Evolutionary conservation across 2,113 vertebrate genomes (phyloP).

Genomic region (Platysteira castanea): DNA sequence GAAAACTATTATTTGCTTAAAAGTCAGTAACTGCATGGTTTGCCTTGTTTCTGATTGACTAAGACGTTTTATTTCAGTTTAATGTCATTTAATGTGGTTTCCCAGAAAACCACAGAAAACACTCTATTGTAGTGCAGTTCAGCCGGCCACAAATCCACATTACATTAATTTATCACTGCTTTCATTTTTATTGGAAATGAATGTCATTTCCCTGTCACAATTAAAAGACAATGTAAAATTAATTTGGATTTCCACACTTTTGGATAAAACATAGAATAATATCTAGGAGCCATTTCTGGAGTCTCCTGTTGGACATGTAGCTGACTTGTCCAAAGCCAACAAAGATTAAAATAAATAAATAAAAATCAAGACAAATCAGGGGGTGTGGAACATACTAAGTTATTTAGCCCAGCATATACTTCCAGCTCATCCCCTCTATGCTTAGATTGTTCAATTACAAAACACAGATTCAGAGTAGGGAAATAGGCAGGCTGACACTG

Average conservation of each 20-base stretch:
- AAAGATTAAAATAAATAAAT: not conserved
- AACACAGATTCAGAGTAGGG: not conserved
- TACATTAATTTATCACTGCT: not conserved
- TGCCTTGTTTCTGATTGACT: not conserved
- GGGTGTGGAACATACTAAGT: rapidly evolving
- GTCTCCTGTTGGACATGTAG: not conserved
- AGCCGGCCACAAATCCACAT: not conserved
- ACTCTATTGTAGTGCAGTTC: not conserved
- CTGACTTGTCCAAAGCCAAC: not conserved
- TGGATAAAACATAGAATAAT: not conserved
- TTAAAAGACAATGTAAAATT: not conserved
- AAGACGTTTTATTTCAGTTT: slow-evolving; percentile 26
- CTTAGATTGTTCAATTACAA: not conserved
- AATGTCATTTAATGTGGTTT: not conserved
- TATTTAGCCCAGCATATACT: not conserved
- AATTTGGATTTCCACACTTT: not conserved
- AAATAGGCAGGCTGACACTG: not conserved
- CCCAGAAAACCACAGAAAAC: slow-evolving; percentile 13
- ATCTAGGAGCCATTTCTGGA: not conserved
- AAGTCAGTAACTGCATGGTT: not conserved
- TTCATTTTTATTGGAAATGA: not conserved
- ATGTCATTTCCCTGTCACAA: not conserved
- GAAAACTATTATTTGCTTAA: slow-evolving; percentile 12
- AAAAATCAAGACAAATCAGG: not conserved
- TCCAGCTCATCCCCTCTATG: not conserved